Conservation (phyloP, 2,113 vertebrate genomes). For the Fregata magnificens region DNA sequence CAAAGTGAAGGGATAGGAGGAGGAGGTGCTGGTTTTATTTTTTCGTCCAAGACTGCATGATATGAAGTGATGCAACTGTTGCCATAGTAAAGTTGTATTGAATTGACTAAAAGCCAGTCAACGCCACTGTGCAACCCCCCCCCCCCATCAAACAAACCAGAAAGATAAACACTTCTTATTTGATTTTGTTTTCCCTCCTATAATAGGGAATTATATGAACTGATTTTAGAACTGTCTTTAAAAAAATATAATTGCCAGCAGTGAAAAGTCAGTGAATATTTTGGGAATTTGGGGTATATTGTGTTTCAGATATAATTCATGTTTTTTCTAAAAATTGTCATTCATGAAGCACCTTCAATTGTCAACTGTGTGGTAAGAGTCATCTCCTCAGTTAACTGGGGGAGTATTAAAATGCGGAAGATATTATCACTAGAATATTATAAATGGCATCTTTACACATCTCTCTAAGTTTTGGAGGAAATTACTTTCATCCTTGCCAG, state of each 20-base stretch:
- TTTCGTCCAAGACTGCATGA: not conserved
- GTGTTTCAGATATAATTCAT: not conserved
- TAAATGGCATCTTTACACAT: not conserved
- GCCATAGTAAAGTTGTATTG: constrained; percentile 63
- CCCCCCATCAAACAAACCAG: not conserved
- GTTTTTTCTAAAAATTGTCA: not conserved
- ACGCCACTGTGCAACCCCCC: not conserved
- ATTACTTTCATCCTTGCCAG: not conserved
- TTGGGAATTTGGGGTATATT: not conserved
- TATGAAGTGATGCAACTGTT: constrained; percentile 54
- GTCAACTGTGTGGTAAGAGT: not conserved
- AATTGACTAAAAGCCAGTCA: constrained; percentile 51
- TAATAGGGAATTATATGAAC: not conserved
- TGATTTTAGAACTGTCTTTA: not conserved
- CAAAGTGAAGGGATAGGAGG: not conserved
- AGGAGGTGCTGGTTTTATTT: not conserved
- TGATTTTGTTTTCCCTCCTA: not conserved
- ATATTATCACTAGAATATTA: not conserved
- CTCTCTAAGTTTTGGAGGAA: not conserved
- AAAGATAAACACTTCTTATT: not conserved
- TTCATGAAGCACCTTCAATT: not conserved
- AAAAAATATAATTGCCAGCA: not conserved
- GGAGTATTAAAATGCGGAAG: constrained; percentile 2
- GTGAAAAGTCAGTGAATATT: not conserved
- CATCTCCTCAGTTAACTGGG: not conserved